Evolutionary conservation across 2,888 invertebrate genomes (phyloP).

Genomic region (Euplagia quadripunctaria): DNA sequence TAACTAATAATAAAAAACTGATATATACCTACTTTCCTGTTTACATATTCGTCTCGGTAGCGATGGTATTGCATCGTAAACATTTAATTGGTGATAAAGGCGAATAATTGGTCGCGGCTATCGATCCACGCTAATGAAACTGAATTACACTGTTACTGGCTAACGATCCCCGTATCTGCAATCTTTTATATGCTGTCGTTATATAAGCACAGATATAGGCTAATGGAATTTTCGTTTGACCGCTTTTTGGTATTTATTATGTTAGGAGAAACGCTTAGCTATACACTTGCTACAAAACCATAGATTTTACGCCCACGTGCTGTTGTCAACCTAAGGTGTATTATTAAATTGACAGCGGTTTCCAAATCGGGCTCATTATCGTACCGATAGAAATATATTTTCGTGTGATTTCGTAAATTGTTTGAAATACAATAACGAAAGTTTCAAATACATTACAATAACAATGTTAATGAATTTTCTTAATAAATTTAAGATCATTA

Average conservation of each 20-base stretch:
- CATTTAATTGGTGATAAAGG: constrained; percentile 80
- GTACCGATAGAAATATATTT: too few relatives aligned
- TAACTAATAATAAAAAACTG: constrained; percentile 9
- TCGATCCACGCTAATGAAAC: constrained; percentile 79
- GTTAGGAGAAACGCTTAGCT: not conserved
- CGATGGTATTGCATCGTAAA: constrained; percentile 74
- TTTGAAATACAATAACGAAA: too few relatives aligned
- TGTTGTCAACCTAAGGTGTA: too few relatives aligned
- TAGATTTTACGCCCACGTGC: too few relatives aligned
- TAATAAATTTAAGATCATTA: too few relatives aligned
- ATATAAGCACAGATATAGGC: constrained; percentile 41
- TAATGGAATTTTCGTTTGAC: constrained; percentile 21
- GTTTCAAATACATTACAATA: too few relatives aligned
- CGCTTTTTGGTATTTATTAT: not conserved
- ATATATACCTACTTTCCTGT: constrained; percentile 39
- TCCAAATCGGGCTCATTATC: too few relatives aligned
- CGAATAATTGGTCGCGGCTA: constrained; percentile 77
- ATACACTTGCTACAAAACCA: too few relatives aligned
- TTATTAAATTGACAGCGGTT: too few relatives aligned
- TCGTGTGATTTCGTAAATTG: too few relatives aligned
- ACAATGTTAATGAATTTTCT: too few relatives aligned
- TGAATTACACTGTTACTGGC: constrained; percentile 68
- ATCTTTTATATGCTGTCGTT: constrained; percentile 47
- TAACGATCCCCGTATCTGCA: constrained; percentile 71
- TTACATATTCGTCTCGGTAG: constrained; percentile 60